phyloP scores from a whole-genome alignment of 2,113 vertebrate genomes.

The Ageneiosus marmoratus region DNA sequence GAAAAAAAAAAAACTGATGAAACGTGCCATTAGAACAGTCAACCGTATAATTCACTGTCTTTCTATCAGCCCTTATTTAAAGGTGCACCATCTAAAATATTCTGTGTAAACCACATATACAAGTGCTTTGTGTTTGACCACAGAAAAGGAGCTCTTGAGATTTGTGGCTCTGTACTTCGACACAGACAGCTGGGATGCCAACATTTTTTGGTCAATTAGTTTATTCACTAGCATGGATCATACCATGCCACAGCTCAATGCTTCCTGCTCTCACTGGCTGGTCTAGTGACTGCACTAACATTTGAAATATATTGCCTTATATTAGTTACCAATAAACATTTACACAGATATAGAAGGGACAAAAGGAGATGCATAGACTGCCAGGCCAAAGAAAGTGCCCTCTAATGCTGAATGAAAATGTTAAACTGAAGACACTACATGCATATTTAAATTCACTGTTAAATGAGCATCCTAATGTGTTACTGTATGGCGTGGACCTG shows the following conservation, averaged over 20 bases:
- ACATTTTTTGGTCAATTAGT: conserved; percentile 16
- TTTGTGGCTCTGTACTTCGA: neutral
- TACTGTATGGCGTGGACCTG: neutral
- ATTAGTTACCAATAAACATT: conserved; percentile 4
- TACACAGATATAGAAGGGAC: neutral
- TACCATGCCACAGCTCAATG: neutral
- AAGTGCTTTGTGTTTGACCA: neutral
- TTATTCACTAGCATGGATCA: neutral
- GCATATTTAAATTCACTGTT: neutral
- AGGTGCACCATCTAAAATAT: neutral
- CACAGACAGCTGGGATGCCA: neutral
- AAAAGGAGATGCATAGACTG: conserved; percentile 26
- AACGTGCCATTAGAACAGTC: conserved; percentile 13
- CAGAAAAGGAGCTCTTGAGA: neutral
- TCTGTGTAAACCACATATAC: neutral
- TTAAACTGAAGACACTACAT: conserved; percentile 26
- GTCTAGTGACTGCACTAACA: conserved; percentile 5
- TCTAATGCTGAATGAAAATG: conserved; percentile 35
- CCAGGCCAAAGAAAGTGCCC: conserved; percentile 5
- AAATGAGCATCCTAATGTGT: neutral
- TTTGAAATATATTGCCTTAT: conserved; percentile 32
- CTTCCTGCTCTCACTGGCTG: neutral
- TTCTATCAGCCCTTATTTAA: neutral
- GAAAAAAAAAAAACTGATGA: neutral
- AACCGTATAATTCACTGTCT: neutral